These are phyloP conservation scores for Plagodis dolabraria DNA, from an alignment of 2,888 invertebrate species.

Conservation along the genomic window DNA sequence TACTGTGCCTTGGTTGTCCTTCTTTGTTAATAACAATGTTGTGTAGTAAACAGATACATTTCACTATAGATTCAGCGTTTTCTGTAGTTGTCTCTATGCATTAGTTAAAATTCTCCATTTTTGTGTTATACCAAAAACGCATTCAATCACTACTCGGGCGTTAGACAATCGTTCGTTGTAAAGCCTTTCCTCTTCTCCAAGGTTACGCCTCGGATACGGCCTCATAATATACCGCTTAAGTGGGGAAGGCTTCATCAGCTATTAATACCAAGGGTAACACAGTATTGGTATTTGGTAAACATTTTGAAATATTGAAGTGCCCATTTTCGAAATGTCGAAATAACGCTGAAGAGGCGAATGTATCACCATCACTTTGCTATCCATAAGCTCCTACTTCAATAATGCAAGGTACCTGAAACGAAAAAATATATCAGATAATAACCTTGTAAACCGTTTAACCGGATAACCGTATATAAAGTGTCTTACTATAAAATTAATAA, in stretches of 20 bases:
- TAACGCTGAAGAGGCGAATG: slow-evolving; percentile 12
- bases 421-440: slow-evolving; percentile 14
- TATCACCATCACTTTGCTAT: slow-evolving; percentile 18
- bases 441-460: slow-evolving; percentile 11
- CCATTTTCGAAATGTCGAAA: slow-evolving; percentile 11
- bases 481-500: slow-evolving; percentile 14
- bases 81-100: slow-evolving; percentile 13
- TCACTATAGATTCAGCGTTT: too few species aligned
- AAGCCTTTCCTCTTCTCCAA: slow-evolving; percentile 1
- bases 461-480: slow-evolving; percentile 13
- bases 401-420: slow-evolving; percentile 8
- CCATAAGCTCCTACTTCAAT: slow-evolving; percentile 17
- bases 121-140: slow-evolving; percentile 5
- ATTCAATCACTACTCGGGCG: slow-evolving; percentile 9
- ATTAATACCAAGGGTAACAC: too few species aligned
- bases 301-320: slow-evolving; percentile 9
- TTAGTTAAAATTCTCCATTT: slow-evolving; percentile 6
- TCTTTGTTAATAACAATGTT: slow-evolving; percentile 13
- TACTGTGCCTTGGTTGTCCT: slow-evolving; percentile 1
- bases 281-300: slow-evolving; percentile 3
- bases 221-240: too few species aligned
- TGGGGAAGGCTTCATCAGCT: too few species aligned
- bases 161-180: slow-evolving; percentile 7
- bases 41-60: slow-evolving; percentile 19
- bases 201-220: too few species aligned